Base-by-base conservation (phyloP, 2,113 vertebrate species). In the Lophura nycthemera region DNA sequence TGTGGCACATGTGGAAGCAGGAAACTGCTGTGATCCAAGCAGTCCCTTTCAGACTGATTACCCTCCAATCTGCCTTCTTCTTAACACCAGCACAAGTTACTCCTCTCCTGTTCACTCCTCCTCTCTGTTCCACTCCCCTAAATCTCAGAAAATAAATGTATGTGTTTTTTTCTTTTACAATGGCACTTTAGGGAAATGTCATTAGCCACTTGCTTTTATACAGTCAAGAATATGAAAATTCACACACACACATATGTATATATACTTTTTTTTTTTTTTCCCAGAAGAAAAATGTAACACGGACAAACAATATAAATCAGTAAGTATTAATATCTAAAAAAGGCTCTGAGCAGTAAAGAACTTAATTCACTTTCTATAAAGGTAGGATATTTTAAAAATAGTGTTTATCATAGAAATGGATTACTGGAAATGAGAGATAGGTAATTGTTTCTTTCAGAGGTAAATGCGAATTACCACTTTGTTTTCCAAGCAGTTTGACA, bases 401-500 rank as follows among this genome's bases (percentile, higher is more conserved):
- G 40, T 93, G 47, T 95, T 89, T 90, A 86, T 63, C 67, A 78
- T 57, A 92, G 89, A 96, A 83, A 76, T 6, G 8, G 64, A 87
- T 92, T 94, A 91, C 79, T 92, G 72, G 78, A 93, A 97, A 84
- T 92, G 88, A 65, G 27, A 91, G 67, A 88, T 72, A 70, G 56
- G 84, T 92, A 97, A 93, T 96, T 97, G 89, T 96, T 97, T 96
- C 80, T 93, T 88, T 93, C 82, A 83, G 84, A 76, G 83, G 93
- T 96, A 96, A 96, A 96, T 92, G 96, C 83, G 73, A 97, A 93
- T 91, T 95, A 78, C 66, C 90, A 88, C 88, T 95, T 97, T 97
- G 86, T 96, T 97, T 97, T 90, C 91, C 92, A 97, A 95, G 47
- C 78, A 96, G 93, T 90, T 97, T 96, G 81, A 92, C 47, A 88